Evolutionary conservation across 2,888 invertebrate species (phyloP).

Genomic region (Cephus nigrinus): DNA sequence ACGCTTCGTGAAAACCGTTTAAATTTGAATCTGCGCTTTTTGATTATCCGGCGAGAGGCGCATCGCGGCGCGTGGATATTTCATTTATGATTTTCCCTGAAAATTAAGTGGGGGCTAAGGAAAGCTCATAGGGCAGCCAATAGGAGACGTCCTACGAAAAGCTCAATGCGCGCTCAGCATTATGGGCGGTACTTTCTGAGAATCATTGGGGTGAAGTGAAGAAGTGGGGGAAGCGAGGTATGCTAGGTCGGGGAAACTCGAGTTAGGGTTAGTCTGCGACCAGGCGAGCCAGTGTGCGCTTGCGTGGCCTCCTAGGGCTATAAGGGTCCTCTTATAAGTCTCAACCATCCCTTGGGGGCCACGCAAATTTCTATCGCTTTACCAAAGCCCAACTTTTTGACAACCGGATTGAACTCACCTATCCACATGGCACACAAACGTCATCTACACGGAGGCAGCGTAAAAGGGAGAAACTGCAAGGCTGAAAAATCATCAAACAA

Average conservation of each 20-base stretch:
- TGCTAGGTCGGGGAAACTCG: conserved; percentile 11
- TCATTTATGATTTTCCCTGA: neutral
- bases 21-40: conserved; percentile 27
- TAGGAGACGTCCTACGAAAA: neutral
- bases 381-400: neutral
- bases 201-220: neutral
- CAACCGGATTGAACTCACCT: conserved; percentile 37
- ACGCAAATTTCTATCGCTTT: conserved; percentile 17
- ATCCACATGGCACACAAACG: neutral
- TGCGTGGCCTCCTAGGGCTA: conserved; percentile 39
- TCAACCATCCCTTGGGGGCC: conserved; percentile 18
- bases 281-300: conserved; percentile 59
- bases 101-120: neutral
- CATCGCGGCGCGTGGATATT: neutral
- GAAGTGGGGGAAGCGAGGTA: conserved; percentile 26
- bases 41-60: conserved; percentile 15
- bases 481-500: neutral
- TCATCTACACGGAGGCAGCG: neutral
- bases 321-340: neutral
- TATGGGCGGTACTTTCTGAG: conserved; percentile 18
- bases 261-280: conserved; percentile 54
- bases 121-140: neutral
- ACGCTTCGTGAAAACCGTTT: conserved; percentile 20
- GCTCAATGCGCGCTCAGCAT: conserved; percentile 20
- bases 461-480: neutral